phyloP scores from a whole-genome alignment of 1,140 invertebrate species.

The Pseudobourletiella spinata region DNA sequence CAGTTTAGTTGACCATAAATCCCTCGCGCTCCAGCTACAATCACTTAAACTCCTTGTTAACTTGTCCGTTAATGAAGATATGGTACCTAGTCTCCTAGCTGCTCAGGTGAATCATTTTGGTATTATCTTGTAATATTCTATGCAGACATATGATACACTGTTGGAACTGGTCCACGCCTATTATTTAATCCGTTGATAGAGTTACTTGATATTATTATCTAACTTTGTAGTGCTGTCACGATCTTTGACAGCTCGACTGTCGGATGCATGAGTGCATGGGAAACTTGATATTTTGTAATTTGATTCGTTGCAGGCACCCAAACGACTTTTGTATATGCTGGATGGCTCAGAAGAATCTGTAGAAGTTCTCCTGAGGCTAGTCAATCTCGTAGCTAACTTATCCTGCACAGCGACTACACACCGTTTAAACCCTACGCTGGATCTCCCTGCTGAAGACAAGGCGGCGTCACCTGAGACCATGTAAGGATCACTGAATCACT shows the following conservation, averaged over 20 bases:
- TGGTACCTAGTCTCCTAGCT: slow-evolving; percentile 53
- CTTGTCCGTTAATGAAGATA: slow-evolving; percentile 53
- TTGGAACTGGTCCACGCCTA: no score
- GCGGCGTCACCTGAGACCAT: slow-evolving; percentile 53
- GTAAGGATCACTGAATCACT: slow-evolving; percentile 38
- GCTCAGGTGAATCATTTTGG: slow-evolving; percentile 47
- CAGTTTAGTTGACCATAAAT: slow-evolving; percentile 41
- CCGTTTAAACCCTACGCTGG: slow-evolving; percentile 43
- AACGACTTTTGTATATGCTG: slow-evolving; percentile 45
- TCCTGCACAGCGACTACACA: slow-evolving; percentile 42
- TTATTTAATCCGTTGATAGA: no score
- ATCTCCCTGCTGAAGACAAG: slow-evolving; percentile 48
- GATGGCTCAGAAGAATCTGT: slow-evolving; percentile 44
- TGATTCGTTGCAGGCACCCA: slow-evolving; percentile 48
- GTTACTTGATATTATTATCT: no score
- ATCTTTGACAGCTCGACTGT: no score
- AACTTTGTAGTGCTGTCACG: no score
- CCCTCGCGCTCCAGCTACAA: slow-evolving; percentile 45
- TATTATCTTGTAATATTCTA: background rate
- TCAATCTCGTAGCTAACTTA: slow-evolving; percentile 50
- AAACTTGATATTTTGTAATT: no score
- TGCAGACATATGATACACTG: no score
- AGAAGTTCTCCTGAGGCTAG: slow-evolving; percentile 47
- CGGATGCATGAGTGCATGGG: no score
- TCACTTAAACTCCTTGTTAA: slow-evolving; percentile 55